Evolutionary conservation across 2,888 invertebrate species (phyloP).

Genomic region (Habrosyne pyritoides): DNA sequence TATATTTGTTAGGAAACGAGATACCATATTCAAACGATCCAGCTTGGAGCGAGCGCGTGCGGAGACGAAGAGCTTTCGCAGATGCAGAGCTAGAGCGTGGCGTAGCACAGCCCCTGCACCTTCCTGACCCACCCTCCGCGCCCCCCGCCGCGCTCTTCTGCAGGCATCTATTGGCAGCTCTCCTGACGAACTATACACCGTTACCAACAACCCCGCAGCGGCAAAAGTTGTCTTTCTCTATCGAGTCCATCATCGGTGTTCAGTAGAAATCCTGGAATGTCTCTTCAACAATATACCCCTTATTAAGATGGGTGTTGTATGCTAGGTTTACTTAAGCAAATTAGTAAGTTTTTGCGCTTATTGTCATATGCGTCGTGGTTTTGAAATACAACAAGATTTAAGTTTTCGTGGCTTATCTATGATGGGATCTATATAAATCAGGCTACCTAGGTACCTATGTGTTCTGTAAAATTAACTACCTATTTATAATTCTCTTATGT

Average conservation of each 20-base stretch:
- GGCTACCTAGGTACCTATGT: too few relatives aligned
- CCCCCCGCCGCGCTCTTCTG: conserved; percentile 74
- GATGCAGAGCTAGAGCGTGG: conserved; percentile 87
- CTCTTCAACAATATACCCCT: too few relatives aligned
- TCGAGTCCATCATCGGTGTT: conserved; percentile 88
- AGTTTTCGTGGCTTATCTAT: too few relatives aligned
- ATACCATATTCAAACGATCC: conserved; percentile 57
- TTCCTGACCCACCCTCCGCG: conserved; percentile 32
- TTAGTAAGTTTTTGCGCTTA: too few relatives aligned
- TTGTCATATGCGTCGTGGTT: too few relatives aligned
- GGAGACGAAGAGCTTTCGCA: conserved; percentile 84
- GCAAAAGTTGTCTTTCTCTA: conserved; percentile 84
- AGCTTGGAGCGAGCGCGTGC: conserved; percentile 81
- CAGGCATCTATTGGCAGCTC: conserved; percentile 71
- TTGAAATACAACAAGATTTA: too few relatives aligned
- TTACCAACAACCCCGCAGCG: conserved; percentile 54
- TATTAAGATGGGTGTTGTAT: background rate
- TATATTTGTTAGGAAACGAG: conserved; percentile 42
- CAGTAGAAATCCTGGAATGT: conserved; percentile 53
- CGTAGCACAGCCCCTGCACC: conserved; percentile 23
- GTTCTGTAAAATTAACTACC: too few relatives aligned
- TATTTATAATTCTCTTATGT: too few relatives aligned
- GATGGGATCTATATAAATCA: too few relatives aligned
- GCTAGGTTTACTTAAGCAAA: too few relatives aligned
- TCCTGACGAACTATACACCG: conserved; percentile 67